phyloP scores from a whole-genome alignment of 1,140 invertebrate species.

The Latrodectus geometricus region DNA sequence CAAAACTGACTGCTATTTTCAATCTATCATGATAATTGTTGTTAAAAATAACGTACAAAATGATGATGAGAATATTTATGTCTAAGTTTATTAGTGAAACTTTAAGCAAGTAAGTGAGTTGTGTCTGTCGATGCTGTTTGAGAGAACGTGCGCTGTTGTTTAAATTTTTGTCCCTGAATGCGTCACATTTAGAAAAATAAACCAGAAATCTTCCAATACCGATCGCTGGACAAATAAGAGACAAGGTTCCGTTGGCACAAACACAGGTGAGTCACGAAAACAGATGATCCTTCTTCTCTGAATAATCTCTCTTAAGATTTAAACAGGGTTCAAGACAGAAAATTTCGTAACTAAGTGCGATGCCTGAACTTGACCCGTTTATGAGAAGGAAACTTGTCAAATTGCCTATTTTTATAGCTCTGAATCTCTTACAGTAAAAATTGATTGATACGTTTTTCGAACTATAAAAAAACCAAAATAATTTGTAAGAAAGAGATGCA shows the following conservation, averaged over 20 bases:
- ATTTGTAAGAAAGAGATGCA: too few species aligned
- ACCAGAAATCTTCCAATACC: neutral
- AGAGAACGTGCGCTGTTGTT: neutral
- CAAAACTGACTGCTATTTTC: too few species aligned
- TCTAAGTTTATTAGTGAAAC: too few species aligned
- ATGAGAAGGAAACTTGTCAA: neutral
- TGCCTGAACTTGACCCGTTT: slow-evolving; percentile 30
- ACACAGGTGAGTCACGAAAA: slow-evolving; percentile 23
- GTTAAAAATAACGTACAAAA: too few species aligned
- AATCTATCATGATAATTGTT: too few species aligned
- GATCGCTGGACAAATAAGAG: slow-evolving; percentile 25
- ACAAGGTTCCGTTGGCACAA: slow-evolving; percentile 21
- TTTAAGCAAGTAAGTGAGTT: too few species aligned
- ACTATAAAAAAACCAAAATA: too few species aligned
- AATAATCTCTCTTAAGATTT: neutral
- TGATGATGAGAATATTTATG: too few species aligned
- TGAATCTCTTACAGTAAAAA: too few species aligned
- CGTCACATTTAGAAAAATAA: neutral
- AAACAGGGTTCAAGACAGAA: slow-evolving; percentile 7
- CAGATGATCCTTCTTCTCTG: neutral
- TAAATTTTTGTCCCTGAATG: neutral
- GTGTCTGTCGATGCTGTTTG: too few species aligned
- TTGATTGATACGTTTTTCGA: too few species aligned
- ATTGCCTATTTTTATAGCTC: too few species aligned
- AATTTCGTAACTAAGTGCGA: neutral